Evolutionary conservation across 1,140 invertebrate genomes (phyloP).

Genomic region (Scaptomyza graminum): DNA sequence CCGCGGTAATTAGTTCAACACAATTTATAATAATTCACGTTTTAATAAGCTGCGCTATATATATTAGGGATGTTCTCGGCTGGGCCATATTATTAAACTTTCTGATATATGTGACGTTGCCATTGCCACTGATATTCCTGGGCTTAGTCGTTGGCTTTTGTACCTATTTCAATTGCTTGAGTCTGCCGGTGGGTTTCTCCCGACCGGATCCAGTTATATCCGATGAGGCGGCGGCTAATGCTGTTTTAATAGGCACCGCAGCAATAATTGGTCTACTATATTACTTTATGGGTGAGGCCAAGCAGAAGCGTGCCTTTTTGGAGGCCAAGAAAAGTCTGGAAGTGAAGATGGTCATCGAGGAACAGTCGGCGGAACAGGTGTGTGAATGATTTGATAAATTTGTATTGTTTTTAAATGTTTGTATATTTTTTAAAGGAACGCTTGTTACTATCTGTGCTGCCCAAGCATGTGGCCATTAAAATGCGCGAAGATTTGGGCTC

Average conservation of each 20-base stretch:
- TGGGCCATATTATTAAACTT: constrained; percentile 93
- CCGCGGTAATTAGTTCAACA: constrained; percentile 47
- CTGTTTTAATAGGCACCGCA: constrained; percentile 88
- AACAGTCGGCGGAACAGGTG: constrained; percentile 96
- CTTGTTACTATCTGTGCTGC: constrained; percentile 94
- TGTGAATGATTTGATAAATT: background rate
- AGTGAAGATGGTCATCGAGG: constrained; percentile 95
- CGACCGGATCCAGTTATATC: constrained; percentile 83
- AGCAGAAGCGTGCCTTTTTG: constrained; percentile 94
- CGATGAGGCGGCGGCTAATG: constrained; percentile 85
- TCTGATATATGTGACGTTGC: constrained; percentile 92
- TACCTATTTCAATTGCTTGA: constrained; percentile 86
- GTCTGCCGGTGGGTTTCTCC: constrained; percentile 85
- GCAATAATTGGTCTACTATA: constrained; percentile 90
- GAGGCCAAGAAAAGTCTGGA: constrained; percentile 96
- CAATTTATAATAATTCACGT: no score
- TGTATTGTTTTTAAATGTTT: background rate
- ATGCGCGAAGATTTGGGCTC: constrained; percentile 96
- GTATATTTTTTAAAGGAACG: constrained; percentile 88
- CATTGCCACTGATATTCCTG: constrained; percentile 88
- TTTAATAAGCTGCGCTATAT: background rate
- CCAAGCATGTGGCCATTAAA: constrained; percentile 96
- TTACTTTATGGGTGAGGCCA: constrained; percentile 92
- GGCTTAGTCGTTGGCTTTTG: constrained; percentile 85
- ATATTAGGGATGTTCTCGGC: constrained; percentile 85